Conservation (phyloP, 1,140 invertebrate genomes). For the Pseudachorutes palmiensis region DNA sequence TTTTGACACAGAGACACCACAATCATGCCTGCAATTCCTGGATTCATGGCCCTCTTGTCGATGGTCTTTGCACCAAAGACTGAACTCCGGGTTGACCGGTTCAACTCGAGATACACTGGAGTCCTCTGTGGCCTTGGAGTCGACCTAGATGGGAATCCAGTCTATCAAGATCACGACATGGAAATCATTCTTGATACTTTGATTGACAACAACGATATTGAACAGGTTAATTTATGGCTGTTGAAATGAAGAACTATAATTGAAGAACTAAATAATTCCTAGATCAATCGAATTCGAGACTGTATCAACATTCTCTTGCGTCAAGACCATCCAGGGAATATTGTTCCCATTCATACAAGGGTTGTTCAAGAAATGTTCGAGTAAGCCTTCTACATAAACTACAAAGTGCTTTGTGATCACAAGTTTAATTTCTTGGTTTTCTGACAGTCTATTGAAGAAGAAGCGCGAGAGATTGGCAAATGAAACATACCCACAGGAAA, state of each 20-base stretch:
- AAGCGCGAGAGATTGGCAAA: slow-evolving; percentile 15
- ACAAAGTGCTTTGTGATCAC: background rate
- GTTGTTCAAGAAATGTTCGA: slow-evolving; percentile 19
- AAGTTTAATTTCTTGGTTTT: background rate
- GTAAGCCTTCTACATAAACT: background rate
- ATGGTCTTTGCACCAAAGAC: slow-evolving; percentile 72
- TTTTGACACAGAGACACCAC: slow-evolving; percentile 60
- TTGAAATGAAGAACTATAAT: background rate
- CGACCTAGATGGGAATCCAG: slow-evolving; percentile 41
- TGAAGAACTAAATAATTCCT: slow-evolving; percentile 22
- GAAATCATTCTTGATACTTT: slow-evolving; percentile 65
- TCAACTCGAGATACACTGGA: slow-evolving; percentile 56
- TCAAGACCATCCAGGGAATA: slow-evolving; percentile 14
- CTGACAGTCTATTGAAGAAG: slow-evolving; percentile 20
- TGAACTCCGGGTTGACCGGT: slow-evolving; percentile 56
- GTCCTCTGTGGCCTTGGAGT: slow-evolving; percentile 74
- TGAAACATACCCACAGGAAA: slow-evolving; percentile 32
- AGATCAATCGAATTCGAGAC: slow-evolving; percentile 56
- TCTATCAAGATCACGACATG: slow-evolving; percentile 75
- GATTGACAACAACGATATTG: slow-evolving; percentile 53
- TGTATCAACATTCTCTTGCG: slow-evolving; percentile 49
- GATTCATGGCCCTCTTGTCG: slow-evolving; percentile 62
- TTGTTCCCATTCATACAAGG: slow-evolving; percentile 12
- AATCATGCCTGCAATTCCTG: slow-evolving; percentile 75
- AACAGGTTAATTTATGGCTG: background rate